Evolutionary conservation across 1,140 invertebrate species (phyloP).

Genomic region (Battus philenor): DNA sequence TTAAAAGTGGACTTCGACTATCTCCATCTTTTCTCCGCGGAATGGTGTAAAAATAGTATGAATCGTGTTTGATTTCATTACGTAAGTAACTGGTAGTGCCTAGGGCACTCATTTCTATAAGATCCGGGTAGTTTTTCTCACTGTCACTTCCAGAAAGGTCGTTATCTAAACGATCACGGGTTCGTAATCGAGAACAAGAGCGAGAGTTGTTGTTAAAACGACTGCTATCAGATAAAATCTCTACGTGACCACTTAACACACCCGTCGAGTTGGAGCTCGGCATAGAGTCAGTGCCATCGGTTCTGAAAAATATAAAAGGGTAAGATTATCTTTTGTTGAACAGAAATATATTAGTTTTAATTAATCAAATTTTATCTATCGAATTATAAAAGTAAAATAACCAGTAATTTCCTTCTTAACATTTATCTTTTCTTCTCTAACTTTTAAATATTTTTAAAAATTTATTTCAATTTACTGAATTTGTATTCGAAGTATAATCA

Average conservation of each 20-base stretch:
- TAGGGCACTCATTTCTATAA: constrained; percentile 80
- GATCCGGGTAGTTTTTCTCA: constrained; percentile 81
- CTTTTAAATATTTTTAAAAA: too few species aligned
- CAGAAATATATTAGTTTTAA: constrained; percentile 18
- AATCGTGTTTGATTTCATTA: constrained; percentile 54
- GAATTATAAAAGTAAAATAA: too few species aligned
- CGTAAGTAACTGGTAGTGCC: constrained; percentile 58
- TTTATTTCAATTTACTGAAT: too few species aligned
- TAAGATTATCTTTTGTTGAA: too few species aligned
- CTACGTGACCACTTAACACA: constrained; percentile 57
- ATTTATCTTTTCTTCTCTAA: too few species aligned
- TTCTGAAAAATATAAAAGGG: too few species aligned
- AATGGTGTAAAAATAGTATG: constrained; percentile 78
- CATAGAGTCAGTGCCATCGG: constrained; percentile 55
- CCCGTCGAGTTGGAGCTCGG: constrained; percentile 61
- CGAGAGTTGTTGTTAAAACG: constrained; percentile 68
- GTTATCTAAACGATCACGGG: constrained; percentile 72
- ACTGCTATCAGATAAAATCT: constrained; percentile 71
- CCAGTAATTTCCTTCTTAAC: too few species aligned
- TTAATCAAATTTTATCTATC: too few species aligned
- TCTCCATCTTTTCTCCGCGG: constrained; percentile 78
- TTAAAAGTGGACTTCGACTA: constrained; percentile 82
- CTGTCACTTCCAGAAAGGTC: constrained; percentile 77
- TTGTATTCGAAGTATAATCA: too few species aligned
- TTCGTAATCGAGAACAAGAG: constrained; percentile 37